Base-by-base conservation (phyloP, 2,888 invertebrate species). In the Macaria notata region DNA sequence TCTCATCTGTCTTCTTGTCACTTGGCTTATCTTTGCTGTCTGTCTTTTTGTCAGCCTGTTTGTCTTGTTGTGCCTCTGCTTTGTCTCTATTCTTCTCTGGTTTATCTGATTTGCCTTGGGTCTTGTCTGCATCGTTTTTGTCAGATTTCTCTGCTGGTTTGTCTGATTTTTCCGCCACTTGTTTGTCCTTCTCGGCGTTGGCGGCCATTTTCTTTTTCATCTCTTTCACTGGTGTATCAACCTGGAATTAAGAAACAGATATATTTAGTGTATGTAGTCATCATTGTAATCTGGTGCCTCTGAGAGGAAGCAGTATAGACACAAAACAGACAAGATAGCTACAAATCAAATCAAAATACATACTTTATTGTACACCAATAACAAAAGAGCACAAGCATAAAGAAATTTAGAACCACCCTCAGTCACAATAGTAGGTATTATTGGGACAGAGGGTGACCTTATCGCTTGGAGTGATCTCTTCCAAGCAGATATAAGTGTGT, bases 161-260 rank as follows among this genome's bases (percentile, higher is more conserved):
- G n/a, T 82, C 81, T 31, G 68, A 36, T 50, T 82, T 82, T 29
- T 86, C 84, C 4, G 78, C 76, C 0, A 77, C 72, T 41, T 81
- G 80, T 61, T 87, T 88, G 46, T 88, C 89, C 62, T 88, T 89
- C 52, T 89, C 89, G 0, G 85, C 84, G 55, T 84, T 86, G 4
- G 85, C 86, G 1, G 88, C 88, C 71, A 87, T 77, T 75, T 89
- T 90, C 76, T 90, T 91, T 69, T 89, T 91, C 86, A 87, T 87
- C 8, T 91, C 90, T 70, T 87, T 88, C 3, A 83, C 84, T 4
- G 90, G 88, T 66, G 79, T 88, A 54, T 84, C 82, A 19, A 83
- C 69, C 69, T 78, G 81, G 55, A 9, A n/a, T 41, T 4, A 73
- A 73, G 85, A 42, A 42, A 42, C 2, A 19, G 19, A 19, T 19